phyloP scores from a whole-genome alignment of 1,140 invertebrate genomes.

The Steinernema khuongi region DNA sequence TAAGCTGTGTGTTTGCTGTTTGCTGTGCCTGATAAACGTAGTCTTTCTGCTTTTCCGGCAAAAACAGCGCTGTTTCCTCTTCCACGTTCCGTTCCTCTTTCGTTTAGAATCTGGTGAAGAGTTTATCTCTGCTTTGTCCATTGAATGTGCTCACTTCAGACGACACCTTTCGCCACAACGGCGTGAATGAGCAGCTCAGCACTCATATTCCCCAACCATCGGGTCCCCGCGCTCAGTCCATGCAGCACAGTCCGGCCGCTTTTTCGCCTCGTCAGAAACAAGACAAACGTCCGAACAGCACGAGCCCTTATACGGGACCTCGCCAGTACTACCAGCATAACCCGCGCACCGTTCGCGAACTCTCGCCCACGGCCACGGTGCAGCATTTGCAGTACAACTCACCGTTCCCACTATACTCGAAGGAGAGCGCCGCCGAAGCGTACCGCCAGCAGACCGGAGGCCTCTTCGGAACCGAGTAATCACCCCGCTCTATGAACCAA shows the following conservation, averaged over 20 bases:
- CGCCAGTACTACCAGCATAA: slow-evolving; percentile 23
- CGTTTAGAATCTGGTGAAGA: too few species aligned
- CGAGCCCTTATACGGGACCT: slow-evolving; percentile 17
- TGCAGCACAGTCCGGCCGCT: slow-evolving; percentile 3
- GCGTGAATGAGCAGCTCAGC: not conserved
- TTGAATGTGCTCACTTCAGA: not conserved
- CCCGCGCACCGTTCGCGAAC: slow-evolving; percentile 33
- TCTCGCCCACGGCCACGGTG: slow-evolving; percentile 40
- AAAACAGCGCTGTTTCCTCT: too few species aligned
- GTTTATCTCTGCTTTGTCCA: not conserved
- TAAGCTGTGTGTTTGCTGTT: too few species aligned
- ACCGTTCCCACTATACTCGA: slow-evolving; percentile 44
- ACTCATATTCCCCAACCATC: not conserved
- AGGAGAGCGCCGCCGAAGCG: slow-evolving; percentile 49
- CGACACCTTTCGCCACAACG: slow-evolving; percentile 1
- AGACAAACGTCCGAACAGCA: not conserved
- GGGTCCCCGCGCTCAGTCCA: not conserved
- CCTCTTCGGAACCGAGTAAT: slow-evolving; percentile 14
- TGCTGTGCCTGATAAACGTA: too few species aligned
- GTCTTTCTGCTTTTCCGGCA: too few species aligned
- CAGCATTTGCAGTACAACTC: slow-evolving; percentile 51
- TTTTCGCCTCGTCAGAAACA: not conserved
- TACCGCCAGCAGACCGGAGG: slow-evolving; percentile 46
- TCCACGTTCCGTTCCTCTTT: not conserved
- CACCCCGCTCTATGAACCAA: not conserved